These are phyloP conservation scores for Heliconius himera DNA, from an alignment of 1,140 invertebrate genomes.

Conservation along the genomic window DNA sequence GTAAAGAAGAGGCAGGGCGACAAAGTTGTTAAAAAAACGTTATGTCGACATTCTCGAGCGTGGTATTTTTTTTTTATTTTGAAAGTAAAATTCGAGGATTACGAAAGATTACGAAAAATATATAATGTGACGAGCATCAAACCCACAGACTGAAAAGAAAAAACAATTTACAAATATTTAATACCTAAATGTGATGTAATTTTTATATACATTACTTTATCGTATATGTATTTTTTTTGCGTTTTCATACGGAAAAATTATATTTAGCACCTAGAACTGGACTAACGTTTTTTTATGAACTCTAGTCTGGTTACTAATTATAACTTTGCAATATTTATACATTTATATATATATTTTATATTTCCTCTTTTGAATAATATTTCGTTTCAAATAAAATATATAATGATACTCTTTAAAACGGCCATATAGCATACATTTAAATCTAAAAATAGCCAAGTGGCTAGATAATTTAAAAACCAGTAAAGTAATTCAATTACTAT, in stretches of 20 bases:
- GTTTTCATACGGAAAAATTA: neutral
- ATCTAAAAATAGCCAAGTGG: neutral
- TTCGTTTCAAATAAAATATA: neutral
- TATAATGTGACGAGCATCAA: no score
- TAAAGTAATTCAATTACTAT: neutral
- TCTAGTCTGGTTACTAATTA: neutral
- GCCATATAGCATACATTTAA: neutral
- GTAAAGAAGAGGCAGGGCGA: no score
- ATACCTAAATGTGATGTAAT: no score
- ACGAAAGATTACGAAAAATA: no score
- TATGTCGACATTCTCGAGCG: no score
- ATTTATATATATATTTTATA: conserved; percentile 1
- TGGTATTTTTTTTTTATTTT: no score
- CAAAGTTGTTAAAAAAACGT: no score
- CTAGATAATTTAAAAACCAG: neutral
- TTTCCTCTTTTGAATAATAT: neutral
- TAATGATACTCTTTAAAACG: neutral
- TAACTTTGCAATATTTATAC: neutral
- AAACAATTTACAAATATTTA: no score
- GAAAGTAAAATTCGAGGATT: no score
- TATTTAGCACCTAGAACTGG: neutral
- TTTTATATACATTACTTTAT: no score
- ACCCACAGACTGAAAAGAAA: no score
- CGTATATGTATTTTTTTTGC: no score
- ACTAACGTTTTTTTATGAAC: neutral